phyloP scores from a whole-genome alignment of 2,113 vertebrate genomes.

The Syngnathoides biaculeatus region DNA sequence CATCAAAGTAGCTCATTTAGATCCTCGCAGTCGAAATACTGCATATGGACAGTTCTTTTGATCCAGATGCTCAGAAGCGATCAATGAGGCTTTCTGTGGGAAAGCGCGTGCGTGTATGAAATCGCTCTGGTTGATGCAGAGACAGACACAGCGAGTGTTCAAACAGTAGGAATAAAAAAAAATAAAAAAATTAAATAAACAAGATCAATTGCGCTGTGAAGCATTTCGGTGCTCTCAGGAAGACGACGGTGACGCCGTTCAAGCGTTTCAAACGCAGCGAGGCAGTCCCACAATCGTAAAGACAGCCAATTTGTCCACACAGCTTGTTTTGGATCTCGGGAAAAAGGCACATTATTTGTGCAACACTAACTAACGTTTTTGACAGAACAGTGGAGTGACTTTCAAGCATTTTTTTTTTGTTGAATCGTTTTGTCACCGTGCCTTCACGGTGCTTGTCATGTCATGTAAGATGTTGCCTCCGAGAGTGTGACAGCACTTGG shows the following conservation, averaged over 20 bases:
- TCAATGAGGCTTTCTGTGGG: not conserved
- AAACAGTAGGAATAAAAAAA: conserved; percentile 15
- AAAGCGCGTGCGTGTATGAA: not conserved
- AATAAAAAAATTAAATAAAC: too few species aligned
- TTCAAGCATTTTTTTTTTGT: conserved; percentile 7
- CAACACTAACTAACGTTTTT: not conserved
- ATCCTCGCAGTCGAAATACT: not conserved
- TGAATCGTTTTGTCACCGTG: not conserved
- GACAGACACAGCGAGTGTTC: not conserved
- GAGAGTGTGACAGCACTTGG: not conserved
- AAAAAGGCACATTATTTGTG: conserved; percentile 14
- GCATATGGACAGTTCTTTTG: not conserved
- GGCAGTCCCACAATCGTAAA: conserved; percentile 1
- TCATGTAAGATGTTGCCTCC: not conserved
- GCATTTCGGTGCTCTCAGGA: conserved; percentile 21
- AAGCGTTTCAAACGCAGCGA: conserved; percentile 24
- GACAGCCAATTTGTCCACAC: conserved; percentile 18
- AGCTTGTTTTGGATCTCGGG: conserved; percentile 1
- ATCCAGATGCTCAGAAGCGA: not conserved
- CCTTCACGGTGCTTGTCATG: not conserved
- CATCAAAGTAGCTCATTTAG: not conserved
- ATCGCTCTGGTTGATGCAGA: not conserved
- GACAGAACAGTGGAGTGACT: not conserved
- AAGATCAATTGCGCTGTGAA: conserved; percentile 12
- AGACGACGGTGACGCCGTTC: conserved; percentile 4